These are phyloP conservation scores for Rotaria socialis DNA, from an alignment of 2,888 invertebrate genomes.

Conservation along the genomic window DNA sequence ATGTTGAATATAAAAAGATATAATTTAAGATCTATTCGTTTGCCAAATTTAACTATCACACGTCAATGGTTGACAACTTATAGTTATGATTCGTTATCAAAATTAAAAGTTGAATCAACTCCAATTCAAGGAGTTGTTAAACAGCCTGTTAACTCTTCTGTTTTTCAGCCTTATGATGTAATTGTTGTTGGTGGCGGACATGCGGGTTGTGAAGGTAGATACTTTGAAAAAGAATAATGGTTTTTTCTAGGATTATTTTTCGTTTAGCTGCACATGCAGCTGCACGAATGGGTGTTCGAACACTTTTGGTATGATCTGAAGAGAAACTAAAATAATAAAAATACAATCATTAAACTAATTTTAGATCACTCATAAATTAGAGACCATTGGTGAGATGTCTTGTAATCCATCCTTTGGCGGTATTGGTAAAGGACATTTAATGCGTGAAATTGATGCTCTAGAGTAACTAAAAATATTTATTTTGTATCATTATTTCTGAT, in stretches of 20 bases:
- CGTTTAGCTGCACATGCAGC: constrained; percentile 72
- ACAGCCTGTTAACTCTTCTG: neutral
- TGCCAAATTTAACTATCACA: neutral
- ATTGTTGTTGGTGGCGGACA: constrained; percentile 84
- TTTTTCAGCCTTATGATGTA: constrained; percentile 64
- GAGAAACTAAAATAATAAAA: neutral
- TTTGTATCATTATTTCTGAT: constrained; percentile 54
- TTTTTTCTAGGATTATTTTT: neutral
- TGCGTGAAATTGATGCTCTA: constrained; percentile 79
- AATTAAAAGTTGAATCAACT: neutral
- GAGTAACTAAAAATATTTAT: constrained; percentile 63
- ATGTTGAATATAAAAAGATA: neutral
- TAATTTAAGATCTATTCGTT: neutral
- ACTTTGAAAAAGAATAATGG: neutral
- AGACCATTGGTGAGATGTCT: constrained; percentile 82
- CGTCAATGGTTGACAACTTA: neutral
- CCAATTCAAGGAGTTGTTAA: neutral
- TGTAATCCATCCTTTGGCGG: constrained; percentile 90
- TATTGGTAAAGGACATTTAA: constrained; percentile 81
- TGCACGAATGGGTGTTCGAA: constrained; percentile 74
- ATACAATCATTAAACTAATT: neutral
- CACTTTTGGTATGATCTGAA: constrained; percentile 65
- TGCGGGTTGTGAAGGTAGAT: constrained; percentile 66
- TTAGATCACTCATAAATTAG: constrained; percentile 71
- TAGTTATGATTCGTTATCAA: neutral